phyloP scores from a whole-genome alignment of 2,797 vertebrate genomes.

The Phrynocephalus forsythii region DNA sequence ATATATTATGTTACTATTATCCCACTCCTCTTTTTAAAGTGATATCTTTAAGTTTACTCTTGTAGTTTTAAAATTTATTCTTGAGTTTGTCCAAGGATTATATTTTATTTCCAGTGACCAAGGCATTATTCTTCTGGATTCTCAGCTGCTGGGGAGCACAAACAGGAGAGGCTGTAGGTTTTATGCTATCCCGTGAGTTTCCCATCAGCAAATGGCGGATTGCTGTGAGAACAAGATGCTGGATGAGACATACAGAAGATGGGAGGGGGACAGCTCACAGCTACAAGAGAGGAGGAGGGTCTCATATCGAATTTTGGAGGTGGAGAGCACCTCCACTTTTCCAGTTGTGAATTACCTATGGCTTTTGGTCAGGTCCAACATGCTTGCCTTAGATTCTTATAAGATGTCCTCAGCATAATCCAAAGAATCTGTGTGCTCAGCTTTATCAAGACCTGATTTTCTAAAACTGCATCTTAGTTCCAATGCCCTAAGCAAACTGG shows the following conservation, averaged over 20 bases:
- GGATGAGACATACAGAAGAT: too few species aligned
- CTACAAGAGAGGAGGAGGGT: neutral
- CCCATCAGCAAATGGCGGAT: neutral
- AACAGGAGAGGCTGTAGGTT: neutral
- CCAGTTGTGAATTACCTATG: too few species aligned
- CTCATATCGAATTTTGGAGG: neutral
- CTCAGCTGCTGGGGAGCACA: neutral
- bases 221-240: too few species aligned
- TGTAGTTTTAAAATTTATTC: neutral
- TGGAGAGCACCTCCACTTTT: too few species aligned
- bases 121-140: neutral
- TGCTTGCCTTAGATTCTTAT: neutral
- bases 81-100: neutral
- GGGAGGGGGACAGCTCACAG: neutral
- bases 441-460: conserved; percentile 51
- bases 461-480: conserved; percentile 44
- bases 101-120: neutral
- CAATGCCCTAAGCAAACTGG: conserved; percentile 62
- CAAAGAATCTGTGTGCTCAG: conserved; percentile 48
- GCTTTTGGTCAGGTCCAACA: neutral
- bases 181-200: neutral
- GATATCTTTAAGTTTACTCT: conserved; percentile 2
- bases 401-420: conserved; percentile 6
- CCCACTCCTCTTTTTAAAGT: neutral
- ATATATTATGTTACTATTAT: too few species aligned